phyloP scores from a whole-genome alignment of 1,140 invertebrate genomes.

The Chionoecetes opilio region DNA sequence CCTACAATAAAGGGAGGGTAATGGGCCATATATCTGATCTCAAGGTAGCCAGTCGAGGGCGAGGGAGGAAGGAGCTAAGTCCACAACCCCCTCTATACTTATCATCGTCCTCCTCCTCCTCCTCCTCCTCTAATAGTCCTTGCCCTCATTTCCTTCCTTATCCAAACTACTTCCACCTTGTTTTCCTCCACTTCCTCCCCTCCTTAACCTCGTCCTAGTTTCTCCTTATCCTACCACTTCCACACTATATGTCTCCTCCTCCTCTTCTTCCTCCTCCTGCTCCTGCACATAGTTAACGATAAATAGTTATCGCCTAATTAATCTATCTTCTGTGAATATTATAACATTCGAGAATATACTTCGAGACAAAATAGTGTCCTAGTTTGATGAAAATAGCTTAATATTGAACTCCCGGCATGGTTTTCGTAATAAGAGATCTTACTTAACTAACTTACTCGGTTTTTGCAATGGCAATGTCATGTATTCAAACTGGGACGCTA shows the following conservation, averaged over 20 bases:
- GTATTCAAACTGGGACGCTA: too few relatives aligned
- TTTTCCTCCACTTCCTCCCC: background rate
- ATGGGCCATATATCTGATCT: slow-evolving; percentile 10
- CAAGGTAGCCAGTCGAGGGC: background rate
- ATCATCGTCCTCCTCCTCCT: background rate
- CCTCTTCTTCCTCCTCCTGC: background rate
- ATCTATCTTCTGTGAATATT: background rate
- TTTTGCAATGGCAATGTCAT: too few relatives aligned
- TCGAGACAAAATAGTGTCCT: too few relatives aligned
- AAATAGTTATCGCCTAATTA: background rate
- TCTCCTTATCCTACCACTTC: too few relatives aligned
- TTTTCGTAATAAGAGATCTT: too few relatives aligned
- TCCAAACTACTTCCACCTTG: background rate
- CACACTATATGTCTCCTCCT: background rate
- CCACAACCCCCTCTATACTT: too few relatives aligned
- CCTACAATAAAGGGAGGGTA: background rate
- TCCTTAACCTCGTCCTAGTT: background rate
- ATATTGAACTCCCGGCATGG: too few relatives aligned
- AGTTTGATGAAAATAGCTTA: too few relatives aligned
- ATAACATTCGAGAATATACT: too few relatives aligned
- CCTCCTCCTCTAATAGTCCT: background rate
- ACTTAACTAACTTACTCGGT: too few relatives aligned
- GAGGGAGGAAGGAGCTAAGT: background rate
- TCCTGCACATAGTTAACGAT: too few relatives aligned
- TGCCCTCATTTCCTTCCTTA: background rate